A percentile compares a stretch with the other conserved stretches of the same genome.
These are phyloP conservation scores for Pantelozetes paolii DNA, from an alignment of 2,888 invertebrate genomes.

Conservation along the genomic window DNA sequence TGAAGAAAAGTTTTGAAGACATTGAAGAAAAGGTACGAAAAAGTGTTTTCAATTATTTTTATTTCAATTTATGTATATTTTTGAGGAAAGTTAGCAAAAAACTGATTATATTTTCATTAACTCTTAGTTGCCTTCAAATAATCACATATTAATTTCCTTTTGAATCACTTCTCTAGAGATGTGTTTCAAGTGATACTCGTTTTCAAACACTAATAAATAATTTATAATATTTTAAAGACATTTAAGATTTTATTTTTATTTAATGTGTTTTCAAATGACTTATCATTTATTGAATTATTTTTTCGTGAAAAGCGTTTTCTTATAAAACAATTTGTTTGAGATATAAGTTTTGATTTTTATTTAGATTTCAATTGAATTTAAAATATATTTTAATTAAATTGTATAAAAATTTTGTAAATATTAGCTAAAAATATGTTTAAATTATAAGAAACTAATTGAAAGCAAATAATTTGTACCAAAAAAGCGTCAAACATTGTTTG, in stretches of 20 bases:
- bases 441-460: too few relatives aligned
- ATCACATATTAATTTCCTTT: neutral
- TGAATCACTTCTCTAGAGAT: neutral
- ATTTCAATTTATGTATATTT: neutral
- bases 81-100: neutral
- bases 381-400: too few relatives aligned
- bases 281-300: too few relatives aligned
- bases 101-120: neutral
- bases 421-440: too few relatives aligned
- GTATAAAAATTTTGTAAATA: too few relatives aligned
- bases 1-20: neutral
- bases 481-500: too few relatives aligned
- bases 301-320: too few relatives aligned
- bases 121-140: neutral
- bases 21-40: constrained; percentile 16
- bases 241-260: too few relatives aligned
- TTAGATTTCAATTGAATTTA: too few relatives aligned
- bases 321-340: too few relatives aligned
- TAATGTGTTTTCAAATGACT: neutral
- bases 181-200: too few relatives aligned
- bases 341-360: too few relatives aligned
- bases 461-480: neutral
- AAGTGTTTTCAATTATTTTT: neutral
- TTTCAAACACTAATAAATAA: neutral
- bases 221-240: neutral